Base-by-base conservation (phyloP, 2,888 invertebrate genomes). In the Drosophila hawaiiensis region DNA sequence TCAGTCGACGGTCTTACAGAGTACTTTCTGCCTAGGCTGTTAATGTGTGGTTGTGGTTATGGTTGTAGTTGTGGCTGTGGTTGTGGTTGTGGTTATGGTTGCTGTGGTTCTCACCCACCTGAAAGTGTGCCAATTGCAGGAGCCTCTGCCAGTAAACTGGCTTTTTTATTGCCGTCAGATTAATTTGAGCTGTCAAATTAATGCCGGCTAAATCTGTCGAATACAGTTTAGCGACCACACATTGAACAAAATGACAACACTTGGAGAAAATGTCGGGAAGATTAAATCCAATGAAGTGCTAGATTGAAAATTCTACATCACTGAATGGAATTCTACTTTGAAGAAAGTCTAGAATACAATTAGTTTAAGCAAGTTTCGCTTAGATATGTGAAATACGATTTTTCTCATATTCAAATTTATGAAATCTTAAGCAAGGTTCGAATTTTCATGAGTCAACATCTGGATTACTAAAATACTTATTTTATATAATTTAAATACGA, bases 71-170 rank as follows among this genome's bases (percentile, higher is more conserved):
- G 56, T 56, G 12, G 41, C 19, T 58, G n/a, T 50, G 33, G 53
- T 49, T 75, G 28, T 29, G 29, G 29, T 29, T 7, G 29, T 7
- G 29, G 29, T 29, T 7, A 19, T 41, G 25, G 53, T 10, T 58
- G 25, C 55, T 43, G 53, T 56, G 54, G 41, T 76, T 73, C 67
- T 73, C 64, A 63, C 31, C 75, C 73, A 59, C 29, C 68, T 29
- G 52, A 72, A 72, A 83, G 72, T 75, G 68, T 73, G 76, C 68
- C 78, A 75, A 50, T 56, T 64, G 65, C 71, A 73, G 66, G 60
- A 55, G 58, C 53, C 68, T 12, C 41, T n/a, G 56, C 41, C 41
- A 29, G 16, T 31, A 31, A 43, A 31, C 31, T 16, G 22, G 16
- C 49, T 47, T 47, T 47, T 25, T 39, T 64, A 41, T 50, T 35